Evolutionary conservation across 2,888 invertebrate species (phyloP).

Genomic region (Drosophila aldrichi): DNA sequence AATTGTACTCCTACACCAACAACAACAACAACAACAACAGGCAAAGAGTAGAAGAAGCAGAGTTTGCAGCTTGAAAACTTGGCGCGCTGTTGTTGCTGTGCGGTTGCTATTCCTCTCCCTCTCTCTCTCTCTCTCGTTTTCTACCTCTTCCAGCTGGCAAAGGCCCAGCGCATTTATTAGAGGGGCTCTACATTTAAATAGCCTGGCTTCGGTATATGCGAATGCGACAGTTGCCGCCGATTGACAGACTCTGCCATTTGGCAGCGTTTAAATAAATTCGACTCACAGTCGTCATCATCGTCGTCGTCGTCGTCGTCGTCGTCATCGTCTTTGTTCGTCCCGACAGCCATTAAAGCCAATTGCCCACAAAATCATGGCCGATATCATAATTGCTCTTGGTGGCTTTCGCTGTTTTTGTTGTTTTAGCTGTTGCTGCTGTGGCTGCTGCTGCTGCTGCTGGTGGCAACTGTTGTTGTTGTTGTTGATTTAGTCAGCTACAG

Average conservation of each 20-base stretch:
- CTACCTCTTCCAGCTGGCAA: constrained; percentile 47
- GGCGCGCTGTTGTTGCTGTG: constrained; percentile 25
- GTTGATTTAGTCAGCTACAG: constrained; percentile 69
- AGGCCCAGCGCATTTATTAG: constrained; percentile 61
- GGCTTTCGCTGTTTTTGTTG: constrained; percentile 58
- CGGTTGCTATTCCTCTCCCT: constrained; percentile 4
- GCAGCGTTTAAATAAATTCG: constrained; percentile 77
- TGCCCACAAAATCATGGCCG: constrained; percentile 81
- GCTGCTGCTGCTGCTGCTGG: constrained; percentile 29
- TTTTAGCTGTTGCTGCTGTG: constrained; percentile 36
- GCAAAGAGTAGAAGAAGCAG: neutral
- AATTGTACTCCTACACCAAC: constrained; percentile 44
- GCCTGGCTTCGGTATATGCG: constrained; percentile 28
- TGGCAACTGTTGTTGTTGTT: constrained; percentile 33
- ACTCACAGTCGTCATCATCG: constrained; percentile 27
- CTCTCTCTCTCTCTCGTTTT: neutral
- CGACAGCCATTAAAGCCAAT: constrained; percentile 76
- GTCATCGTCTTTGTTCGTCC: constrained; percentile 32
- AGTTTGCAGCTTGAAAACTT: constrained; percentile 16
- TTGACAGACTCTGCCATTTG: constrained; percentile 68
- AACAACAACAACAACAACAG: neutral
- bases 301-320: neutral
- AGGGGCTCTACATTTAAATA: constrained; percentile 46
- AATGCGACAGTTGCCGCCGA: constrained; percentile 61
- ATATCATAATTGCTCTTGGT: constrained; percentile 80